Evolutionary conservation across 1,140 invertebrate species (phyloP), one percentile per base, ranked within the genome.

Genomic region (Batillaria attramentaria): DNA sequence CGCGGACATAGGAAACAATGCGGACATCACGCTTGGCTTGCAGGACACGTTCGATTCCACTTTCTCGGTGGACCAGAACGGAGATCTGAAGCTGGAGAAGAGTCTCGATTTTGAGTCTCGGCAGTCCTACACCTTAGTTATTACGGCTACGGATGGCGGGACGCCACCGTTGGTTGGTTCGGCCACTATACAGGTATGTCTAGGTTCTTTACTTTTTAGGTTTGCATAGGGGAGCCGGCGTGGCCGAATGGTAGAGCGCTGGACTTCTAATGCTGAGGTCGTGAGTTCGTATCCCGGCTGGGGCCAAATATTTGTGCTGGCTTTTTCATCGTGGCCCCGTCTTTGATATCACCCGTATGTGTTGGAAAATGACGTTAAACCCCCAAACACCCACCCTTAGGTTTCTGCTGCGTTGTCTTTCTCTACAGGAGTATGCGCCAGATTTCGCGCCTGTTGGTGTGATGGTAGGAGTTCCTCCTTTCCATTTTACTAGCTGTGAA

Each of bases 61-160:
- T 5, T 70, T 70, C 42, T 70, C 68, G 8, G 68, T 70, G 68
- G 41, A 69, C 37, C 20, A 2, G 16, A 42, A n/a, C 66, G 66
- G 66, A 18, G 13, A 41, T n/a, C 3, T 69, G 16, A 69, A 37
- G 28, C 39, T 69, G 66, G 66, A 37, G 18, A 69, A n/a, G 10
- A 3, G 13, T 3, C 37, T 69, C 37, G 66, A 69, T 41, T 24
- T 5, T 24, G 66, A 69, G 66, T 20, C 37, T 24, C 37, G 31
- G 13, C 1, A 8, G 16, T 41, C 66, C 3, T 33, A n/a, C 10
- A 42, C 39, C 66, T 1, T 69, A 0, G 10, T 24, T 37, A 3
- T 46, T 5, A 13, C 18, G 24, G 68, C 68, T 0, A 70, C 24
- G 6, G 68, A 70, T 28, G 2, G 68, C 39, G 68, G 68, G 4